Base-by-base conservation (phyloP, 2,888 invertebrate species). In the Diadromus collaris region DNA sequence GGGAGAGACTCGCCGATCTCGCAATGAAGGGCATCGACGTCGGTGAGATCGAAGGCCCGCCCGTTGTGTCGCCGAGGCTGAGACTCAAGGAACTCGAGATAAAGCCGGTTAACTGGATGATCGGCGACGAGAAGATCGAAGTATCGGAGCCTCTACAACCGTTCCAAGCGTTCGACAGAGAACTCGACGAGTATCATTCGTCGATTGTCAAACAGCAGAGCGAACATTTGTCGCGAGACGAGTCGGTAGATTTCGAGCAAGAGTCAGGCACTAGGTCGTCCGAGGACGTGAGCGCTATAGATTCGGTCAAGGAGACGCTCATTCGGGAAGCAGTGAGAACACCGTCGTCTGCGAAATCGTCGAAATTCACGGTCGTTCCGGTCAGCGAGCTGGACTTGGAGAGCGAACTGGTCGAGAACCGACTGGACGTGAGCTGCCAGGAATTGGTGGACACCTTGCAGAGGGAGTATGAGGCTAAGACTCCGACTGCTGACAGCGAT, bases 121-220 rank as follows among this genome's bases (percentile, higher is more conserved):
- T 91, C 29, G 90, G 90, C 0, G 90, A 90, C 41, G 90, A 90
- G 68, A 91, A 91, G 78, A 90, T 90, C 34, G 90, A 90, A 64
- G 89, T 91, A 70, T 85, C 88, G 0, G 90, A 91, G 65, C 83
- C 85, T 0, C 29, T 90, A 1, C 85, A 90, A 21, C 90, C 90
- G 1, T 90, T 86, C 0, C 87, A 90, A 71, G 89, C 83, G 0
- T 91, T 90, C 46, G 85, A 90, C 72, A 89, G 88, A 64, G 90
- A 91, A 74, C 84, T 91, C 13, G 90, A 91, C 2, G 90, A 88
- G 67, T 90, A 90, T 46, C 88, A 90, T 46, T 85, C 85, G 2
- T 70, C 54, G 29, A 64, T 86, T 51, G 82, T 86, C 41, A 82
- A 69, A 19, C 83, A 85, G 38, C 74, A 79, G 48, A 84, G 81